Conservation (phyloP, 2,888 invertebrate genomes). For the Bellardia bayeri region DNA sequence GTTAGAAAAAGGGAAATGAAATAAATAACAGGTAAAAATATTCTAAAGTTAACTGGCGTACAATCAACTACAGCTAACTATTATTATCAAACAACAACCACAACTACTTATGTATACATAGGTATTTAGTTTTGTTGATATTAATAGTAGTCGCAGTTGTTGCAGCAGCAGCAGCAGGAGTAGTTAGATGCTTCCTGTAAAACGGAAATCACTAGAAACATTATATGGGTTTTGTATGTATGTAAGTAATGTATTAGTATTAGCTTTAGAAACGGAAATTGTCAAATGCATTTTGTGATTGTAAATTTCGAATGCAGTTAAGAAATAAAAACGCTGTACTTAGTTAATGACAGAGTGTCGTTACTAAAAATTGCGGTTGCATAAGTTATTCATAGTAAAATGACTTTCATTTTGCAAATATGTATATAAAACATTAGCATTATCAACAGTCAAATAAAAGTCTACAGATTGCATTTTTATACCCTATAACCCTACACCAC, state of each 20-base stretch:
- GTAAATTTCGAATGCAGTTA: constrained; percentile 25
- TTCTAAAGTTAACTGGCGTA: constrained; percentile 59
- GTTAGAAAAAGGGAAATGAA: constrained; percentile 48
- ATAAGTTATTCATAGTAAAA: constrained; percentile 27
- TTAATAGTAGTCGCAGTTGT: neutral
- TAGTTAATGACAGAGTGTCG: constrained; percentile 30
- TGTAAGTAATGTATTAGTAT: constrained; percentile 31
- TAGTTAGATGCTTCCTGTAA: constrained; percentile 49
- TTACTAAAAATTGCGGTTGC: constrained; percentile 25
- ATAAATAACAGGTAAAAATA: constrained; percentile 68
- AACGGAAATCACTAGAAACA: constrained; percentile 65
- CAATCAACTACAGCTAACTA: constrained; percentile 47
- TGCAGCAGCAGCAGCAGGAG: no score
- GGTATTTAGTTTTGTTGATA: constrained; percentile 37
- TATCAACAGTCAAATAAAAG: no score
- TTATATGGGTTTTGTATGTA: constrained; percentile 23
- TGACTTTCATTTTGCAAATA: neutral
- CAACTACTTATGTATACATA: constrained; percentile 35
- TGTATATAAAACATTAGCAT: neutral
- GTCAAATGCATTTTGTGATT: constrained; percentile 63
- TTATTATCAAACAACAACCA: constrained; percentile 12
- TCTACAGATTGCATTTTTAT: no score
- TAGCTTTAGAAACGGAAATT: constrained; percentile 63
- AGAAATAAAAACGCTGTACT: constrained; percentile 24
- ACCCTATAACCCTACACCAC: no score